Evolutionary conservation across 2,113 vertebrate species (phyloP), one percentile per base, ranked within the genome.

Genomic region (Hoplias malabaricus): DNA sequence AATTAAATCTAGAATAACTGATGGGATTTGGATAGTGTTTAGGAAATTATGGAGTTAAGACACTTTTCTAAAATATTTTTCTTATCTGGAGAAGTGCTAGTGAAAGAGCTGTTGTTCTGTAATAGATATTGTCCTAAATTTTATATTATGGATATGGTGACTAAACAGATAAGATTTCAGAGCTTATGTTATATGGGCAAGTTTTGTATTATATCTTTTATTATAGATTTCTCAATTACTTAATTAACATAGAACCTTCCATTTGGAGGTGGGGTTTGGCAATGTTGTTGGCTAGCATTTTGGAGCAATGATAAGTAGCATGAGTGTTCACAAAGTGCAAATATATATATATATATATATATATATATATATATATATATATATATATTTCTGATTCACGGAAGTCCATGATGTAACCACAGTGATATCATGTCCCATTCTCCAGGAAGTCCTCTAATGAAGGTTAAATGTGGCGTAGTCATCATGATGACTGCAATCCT

Each of bases 341-440:
- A n/a, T n/a, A n/a, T n/a, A n/a, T n/a, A n/a, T n/a, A n/a, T n/a
- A n/a, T n/a, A n/a, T n/a, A n/a, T n/a, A n/a, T n/a, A n/a, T n/a
- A n/a, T n/a, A n/a, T 12, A 56, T 31, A 4, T 68, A n/a, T 31
- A 23, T 38, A 38, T 38, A 38, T 38, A 38, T 38, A 29, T 4
- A 34, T 19, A 70, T 14, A 23, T 50, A 2, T 23, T 27, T 9
- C 59, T 25, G 48, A 13, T 25, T 29, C 25, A 59, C n/a, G n/a
- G 46, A 66, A n/a, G 57, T 78, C 21, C 38, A 11, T 27, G 19
- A 48, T 21, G 33, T 65, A 75, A 73, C 16, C 65, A 42, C 42
- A 42, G 67, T 33, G 50, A 25, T 56, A 16, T 27, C 33, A 21
- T n/a, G n/a, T 54, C 63, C 40, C 43, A 4, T 43, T 12, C 36